Conservation (phyloP, 2,113 vertebrate genomes). For the Scatophagus argus region DNA sequence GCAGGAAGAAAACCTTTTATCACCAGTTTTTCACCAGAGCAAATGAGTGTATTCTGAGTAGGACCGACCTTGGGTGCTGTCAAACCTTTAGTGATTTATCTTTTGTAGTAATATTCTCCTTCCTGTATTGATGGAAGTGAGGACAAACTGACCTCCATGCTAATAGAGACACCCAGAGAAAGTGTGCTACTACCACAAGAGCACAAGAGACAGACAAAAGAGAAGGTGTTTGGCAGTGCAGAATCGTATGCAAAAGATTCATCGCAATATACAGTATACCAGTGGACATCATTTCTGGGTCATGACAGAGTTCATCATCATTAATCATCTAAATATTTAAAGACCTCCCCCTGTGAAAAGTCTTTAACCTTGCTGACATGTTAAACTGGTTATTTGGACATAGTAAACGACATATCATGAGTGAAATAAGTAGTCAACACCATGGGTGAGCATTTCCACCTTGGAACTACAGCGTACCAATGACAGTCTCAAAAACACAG, state of each 20-base stretch:
- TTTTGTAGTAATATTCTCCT: background rate
- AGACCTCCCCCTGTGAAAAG: too few relatives aligned
- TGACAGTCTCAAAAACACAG: too few relatives aligned
- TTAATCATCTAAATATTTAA: background rate
- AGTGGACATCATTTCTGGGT: conserved; percentile 68
- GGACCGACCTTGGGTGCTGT: conserved; percentile 1
- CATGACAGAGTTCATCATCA: conserved; percentile 35
- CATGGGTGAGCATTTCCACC: too few relatives aligned
- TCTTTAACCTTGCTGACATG: too few relatives aligned
- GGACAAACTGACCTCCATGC: conserved; percentile 63
- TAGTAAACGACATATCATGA: too few relatives aligned
- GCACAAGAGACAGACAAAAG: conserved; percentile 70
- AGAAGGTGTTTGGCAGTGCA: conserved; percentile 80
- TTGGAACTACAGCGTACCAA: too few relatives aligned
- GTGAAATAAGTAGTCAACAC: too few relatives aligned
- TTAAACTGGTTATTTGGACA: too few relatives aligned
- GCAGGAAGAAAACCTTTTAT: background rate
- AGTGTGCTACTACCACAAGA: conserved; percentile 75
- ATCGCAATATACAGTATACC: conserved; percentile 74
- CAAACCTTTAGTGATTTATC: conserved; percentile 9
- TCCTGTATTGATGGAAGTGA: conserved; percentile 37
- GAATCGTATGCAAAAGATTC: conserved; percentile 67
- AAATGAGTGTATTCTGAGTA: background rate
- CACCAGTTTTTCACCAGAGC: background rate
- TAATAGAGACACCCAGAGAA: conserved; percentile 69